Evolutionary conservation across 1,140 invertebrate genomes (phyloP).

Genomic region (Ceratoteleas bidentatus): DNA sequence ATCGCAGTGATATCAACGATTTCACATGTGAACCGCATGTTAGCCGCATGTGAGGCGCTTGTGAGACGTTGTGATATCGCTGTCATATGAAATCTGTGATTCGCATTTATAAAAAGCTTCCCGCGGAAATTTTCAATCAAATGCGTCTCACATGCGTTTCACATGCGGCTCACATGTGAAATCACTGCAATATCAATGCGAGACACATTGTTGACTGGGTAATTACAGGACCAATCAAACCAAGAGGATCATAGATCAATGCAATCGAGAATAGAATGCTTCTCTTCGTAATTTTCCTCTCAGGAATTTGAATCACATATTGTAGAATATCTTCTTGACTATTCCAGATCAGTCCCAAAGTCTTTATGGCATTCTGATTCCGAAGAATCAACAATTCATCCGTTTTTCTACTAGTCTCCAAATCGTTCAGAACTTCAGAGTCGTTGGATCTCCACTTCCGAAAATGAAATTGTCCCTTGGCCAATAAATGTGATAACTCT

Average conservation of each 20-base stretch:
- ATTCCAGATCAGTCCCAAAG: conserved; percentile 70
- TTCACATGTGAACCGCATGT: too few species aligned
- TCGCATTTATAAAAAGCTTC: too few species aligned
- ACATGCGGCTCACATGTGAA: too few species aligned
- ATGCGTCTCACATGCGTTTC: too few species aligned
- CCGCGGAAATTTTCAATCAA: too few species aligned
- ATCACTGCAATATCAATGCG: too few species aligned
- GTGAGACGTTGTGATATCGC: too few species aligned
- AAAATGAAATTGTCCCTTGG: conserved; percentile 1
- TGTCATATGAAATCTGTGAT: too few species aligned
- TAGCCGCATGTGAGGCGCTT: too few species aligned
- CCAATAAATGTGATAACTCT: too few species aligned
- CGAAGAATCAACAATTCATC: conserved; percentile 17
- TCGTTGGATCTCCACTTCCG: conserved; percentile 60
- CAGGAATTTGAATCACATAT: background rate
- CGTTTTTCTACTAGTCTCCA: conserved; percentile 1
- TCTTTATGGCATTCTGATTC: conserved; percentile 14
- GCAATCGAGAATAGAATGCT: conserved; percentile 19
- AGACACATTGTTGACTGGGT: conserved; percentile 44
- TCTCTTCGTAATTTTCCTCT: conserved; percentile 7
- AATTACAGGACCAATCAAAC: conserved; percentile 63
- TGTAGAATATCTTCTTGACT: conserved; percentile 46
- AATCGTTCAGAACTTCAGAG: conserved; percentile 4
- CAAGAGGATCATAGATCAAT: conserved; percentile 26
- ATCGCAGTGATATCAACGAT: too few species aligned